Evolutionary conservation across 1,140 invertebrate species (phyloP), one percentile per base, ranked within the genome.

Genomic region (Caenorhabditis brenneri): DNA sequence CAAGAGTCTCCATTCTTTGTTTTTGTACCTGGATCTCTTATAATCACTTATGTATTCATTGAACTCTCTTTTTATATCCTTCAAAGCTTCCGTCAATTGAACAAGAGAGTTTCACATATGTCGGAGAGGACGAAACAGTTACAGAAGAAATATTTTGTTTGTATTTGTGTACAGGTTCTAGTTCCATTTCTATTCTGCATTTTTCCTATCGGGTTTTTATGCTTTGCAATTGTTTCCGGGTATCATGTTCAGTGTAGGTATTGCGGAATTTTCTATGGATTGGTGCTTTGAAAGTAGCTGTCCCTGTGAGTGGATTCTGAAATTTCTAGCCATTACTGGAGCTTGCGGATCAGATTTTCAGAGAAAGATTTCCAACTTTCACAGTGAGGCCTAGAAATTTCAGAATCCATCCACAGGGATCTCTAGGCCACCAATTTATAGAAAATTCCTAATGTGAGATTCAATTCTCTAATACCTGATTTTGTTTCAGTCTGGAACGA

Each of bases 61-160:
- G 65, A 74, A 15, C 65, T 74, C 7, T 74, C 65, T 12, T 74
- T 74, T 42, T 74, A 74, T 24, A 74, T 74, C n/a, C 7, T 74
- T 4, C 65, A 74, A 42, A 74, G 65, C n/a, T 74, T 74, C 24
- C 36, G 36, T 12, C 65, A 74, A 24, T n/a, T 74, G 6, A 74
- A 42, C n/a, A 74, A 74, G 15, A 9, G 9, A 10, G 36, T 42
- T 42, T 74, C 65, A 1, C 65, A 74, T n/a, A 74, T 74, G 65
- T 74, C 65, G 2, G 65, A 74, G 42, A 74, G 65, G 24, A 74
- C 65, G 36, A 74, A 42, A 42, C n/a, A 24, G 15, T 12, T 74
- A 22, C 65, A 74, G n/a, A 74, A 42, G 36, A 74, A 74, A 19
- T 74, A 74, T 27, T 74, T 74, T n/a, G 24, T 74, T 24, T 74